A percentile compares a stretch with the other conserved stretches of the same genome.
Evolutionary conservation across 2,888 invertebrate species (phyloP).

Genomic region (Pyrgus malvae): DNA sequence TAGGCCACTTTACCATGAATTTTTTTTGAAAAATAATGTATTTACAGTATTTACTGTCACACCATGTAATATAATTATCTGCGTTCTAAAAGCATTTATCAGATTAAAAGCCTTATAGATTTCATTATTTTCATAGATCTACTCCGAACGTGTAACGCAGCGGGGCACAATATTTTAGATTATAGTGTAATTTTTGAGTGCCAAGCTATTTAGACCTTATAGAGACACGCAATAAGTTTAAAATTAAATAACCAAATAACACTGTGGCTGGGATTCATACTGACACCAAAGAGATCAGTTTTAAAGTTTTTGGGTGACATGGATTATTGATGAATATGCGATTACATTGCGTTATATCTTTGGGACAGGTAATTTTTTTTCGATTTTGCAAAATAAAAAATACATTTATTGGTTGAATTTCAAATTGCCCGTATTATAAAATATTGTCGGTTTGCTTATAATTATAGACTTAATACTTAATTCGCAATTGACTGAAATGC

Average conservation of each 20-base stretch:
- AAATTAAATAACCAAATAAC: not conserved
- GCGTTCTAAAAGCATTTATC: no score
- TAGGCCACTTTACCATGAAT: no score
- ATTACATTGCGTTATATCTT: slow-evolving; percentile 53
- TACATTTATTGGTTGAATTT: not conserved
- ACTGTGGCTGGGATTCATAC: not conserved
- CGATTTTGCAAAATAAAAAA: not conserved
- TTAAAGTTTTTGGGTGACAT: slow-evolving; percentile 33
- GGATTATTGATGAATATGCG: slow-evolving; percentile 75
- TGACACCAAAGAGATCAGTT: slow-evolving; percentile 27
- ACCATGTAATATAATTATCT: no score
- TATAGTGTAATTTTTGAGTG: not conserved
- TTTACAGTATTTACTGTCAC: no score
- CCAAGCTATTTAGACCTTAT: slow-evolving; percentile 4
- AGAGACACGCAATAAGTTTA: not conserved
- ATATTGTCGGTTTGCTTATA: no score
- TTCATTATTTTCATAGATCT: no score
- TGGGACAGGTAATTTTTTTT: not conserved
- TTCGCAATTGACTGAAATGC: no score
- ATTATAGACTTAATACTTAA: no score
- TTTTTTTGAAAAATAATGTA: no score
- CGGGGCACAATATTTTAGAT: slow-evolving; percentile 45
- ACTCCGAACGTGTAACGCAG: no score
- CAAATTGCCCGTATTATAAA: not conserved
- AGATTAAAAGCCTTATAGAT: no score